These are phyloP conservation scores for Calyptommatus sinebrachiatus DNA, from an alignment of 2,113 vertebrate genomes.

Conservation along the genomic window DNA sequence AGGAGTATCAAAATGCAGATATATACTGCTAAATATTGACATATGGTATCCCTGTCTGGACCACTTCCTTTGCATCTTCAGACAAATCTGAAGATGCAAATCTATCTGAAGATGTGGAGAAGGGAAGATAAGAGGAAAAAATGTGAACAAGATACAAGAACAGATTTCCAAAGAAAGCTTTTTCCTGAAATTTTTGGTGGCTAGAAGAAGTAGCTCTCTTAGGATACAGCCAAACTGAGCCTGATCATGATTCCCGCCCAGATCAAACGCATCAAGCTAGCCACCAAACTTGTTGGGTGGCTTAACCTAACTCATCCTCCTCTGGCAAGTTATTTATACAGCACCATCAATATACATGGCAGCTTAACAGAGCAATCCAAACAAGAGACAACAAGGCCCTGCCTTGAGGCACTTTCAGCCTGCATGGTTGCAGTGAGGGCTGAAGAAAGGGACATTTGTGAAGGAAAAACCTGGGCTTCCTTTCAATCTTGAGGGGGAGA, in stretches of 20 bases:
- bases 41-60: background rate
- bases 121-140: background rate
- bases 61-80: background rate
- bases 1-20: no score
- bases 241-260: background rate
- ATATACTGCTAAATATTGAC: no score
- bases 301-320: background rate
- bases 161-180: background rate
- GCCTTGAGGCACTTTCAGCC: constrained; percentile 1
- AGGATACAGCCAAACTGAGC: background rate
- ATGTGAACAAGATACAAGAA: background rate
- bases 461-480: background rate
- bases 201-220: background rate
- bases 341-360: background rate
- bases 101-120: no score
- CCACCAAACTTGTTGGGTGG: background rate
- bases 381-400: background rate
- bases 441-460: no score
- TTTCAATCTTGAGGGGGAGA: background rate
- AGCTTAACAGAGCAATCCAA: background rate
- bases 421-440: background rate
- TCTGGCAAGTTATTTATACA: constrained; percentile 10
- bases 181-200: no score
- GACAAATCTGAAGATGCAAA: no score
- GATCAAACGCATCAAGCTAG: background rate